Conservation (phyloP, 2,888 invertebrate species). For the Archips crataeganus region DNA sequence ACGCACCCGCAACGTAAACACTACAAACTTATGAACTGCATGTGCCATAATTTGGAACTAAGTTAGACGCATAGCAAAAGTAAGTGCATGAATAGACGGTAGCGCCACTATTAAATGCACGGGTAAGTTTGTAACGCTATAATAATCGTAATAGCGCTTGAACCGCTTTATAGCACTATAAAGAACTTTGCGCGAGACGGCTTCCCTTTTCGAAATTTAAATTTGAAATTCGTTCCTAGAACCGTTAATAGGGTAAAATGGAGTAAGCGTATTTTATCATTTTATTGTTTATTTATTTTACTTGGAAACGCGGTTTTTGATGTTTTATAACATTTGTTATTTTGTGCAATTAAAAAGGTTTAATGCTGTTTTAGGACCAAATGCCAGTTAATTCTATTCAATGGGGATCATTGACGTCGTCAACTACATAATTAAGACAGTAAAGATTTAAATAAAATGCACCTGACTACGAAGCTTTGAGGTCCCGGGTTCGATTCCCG, state of each 20-base stretch:
- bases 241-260: slow-evolving; percentile 42
- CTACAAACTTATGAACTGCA: slow-evolving; percentile 6
- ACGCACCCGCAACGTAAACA: slow-evolving; percentile 36
- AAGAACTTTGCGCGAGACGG: slow-evolving; percentile 41
- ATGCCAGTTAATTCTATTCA: neutral
- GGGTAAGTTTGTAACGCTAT: slow-evolving; percentile 23
- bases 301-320: slow-evolving; percentile 38
- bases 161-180: slow-evolving; percentile 43
- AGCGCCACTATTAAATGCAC: slow-evolving; percentile 18
- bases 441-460: neutral
- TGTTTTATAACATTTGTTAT: slow-evolving; percentile 36
- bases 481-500: too few relatives aligned
- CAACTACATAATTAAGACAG: neutral
- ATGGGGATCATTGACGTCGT: neutral
- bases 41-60: slow-evolving; percentile 25
- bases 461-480: too few relatives aligned
- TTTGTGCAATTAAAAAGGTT: slow-evolving; percentile 36
- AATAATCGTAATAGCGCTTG: slow-evolving; percentile 41
- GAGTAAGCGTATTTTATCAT: slow-evolving; percentile 38
- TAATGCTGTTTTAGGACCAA: slow-evolving; percentile 20
- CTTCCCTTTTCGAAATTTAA: slow-evolving; percentile 40
- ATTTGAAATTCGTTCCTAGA: slow-evolving; percentile 42
- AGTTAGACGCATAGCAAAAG: neutral
- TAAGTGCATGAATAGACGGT: neutral
- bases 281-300: slow-evolving; percentile 43